Evolutionary conservation across 2,113 vertebrate genomes (phyloP).

Genomic region (Calcarius ornatus): DNA sequence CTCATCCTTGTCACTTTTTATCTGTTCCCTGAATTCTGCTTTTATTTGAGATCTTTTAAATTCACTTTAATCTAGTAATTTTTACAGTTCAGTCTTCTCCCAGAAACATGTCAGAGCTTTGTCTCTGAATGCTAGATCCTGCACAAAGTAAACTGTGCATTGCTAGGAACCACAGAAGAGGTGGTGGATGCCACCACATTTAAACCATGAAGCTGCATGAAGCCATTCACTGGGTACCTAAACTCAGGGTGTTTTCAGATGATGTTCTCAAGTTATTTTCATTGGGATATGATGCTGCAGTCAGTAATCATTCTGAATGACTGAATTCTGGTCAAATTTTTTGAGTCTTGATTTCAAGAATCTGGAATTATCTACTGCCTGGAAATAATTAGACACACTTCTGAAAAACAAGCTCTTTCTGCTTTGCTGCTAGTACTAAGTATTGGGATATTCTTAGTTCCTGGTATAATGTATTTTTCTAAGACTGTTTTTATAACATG

Average conservation of each 20-base stretch:
- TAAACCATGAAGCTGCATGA: not conserved
- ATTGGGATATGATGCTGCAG: not conserved
- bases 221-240: not conserved
- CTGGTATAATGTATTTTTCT: not conserved
- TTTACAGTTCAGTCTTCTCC: not conserved
- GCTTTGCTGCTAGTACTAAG: not conserved
- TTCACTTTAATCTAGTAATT: not conserved
- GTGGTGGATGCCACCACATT: not conserved
- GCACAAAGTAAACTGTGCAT: not conserved
- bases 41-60: not conserved
- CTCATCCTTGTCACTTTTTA: not conserved
- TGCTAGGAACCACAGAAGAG: not conserved
- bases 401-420: not conserved
- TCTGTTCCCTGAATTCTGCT: not conserved
- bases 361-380: not conserved
- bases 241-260: not conserved
- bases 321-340: not conserved
- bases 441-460: not conserved
- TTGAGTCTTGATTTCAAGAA: not conserved
- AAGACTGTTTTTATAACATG: not conserved
- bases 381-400: not conserved
- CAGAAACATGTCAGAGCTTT: not conserved
- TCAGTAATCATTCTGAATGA: not conserved
- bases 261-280: not conserved
- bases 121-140: not conserved